Evolutionary conservation across 2,888 invertebrate genomes (phyloP), one percentile per base, ranked within the genome.

Genomic region (Andrena bicolor): DNA sequence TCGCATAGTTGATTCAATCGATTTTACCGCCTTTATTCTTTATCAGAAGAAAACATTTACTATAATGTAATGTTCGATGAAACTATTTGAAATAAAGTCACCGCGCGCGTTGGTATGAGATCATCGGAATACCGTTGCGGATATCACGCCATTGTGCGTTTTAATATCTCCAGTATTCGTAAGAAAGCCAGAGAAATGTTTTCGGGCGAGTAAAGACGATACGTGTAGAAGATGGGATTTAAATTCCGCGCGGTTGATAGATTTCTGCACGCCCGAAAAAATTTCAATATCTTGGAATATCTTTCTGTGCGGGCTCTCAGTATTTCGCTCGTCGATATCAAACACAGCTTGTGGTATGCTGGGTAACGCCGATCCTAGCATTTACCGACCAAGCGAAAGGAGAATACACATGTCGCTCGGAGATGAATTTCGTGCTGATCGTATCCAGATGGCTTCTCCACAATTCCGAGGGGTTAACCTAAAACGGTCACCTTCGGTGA

Each of bases 231-330:
- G 56, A 75, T 64, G 63, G 68, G 76, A 72, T 82, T 76, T 60
- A 82, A 76, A 82, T 87, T 83, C 81, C 76, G 35, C 68, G 69
- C 76, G 76, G 74, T 64, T 78, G 78, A 72, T 65, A 76, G 73
- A 75, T 72, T 79, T 82, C 74, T 72, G 30, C 78, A 90, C 83
- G 90, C 88, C 74, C 68, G 83, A 79, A 64, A 60, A 84, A 84
- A 90, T 90, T 86, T 85, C 84, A 89, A 88, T 88, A 88, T 88
- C 76, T 65, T 64, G 72, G 76, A 76, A 82, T 74, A 71, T 78
- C 30, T 68, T 76, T 53, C 20, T 73, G 72, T 74, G 66, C 77
- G 66, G 64, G 35, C 75, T 48, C 74, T 66, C 32, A 75, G 58
- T 76, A 78, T 85, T 86, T 80, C 71, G 35, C 28, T 66, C 49